Evolutionary conservation across 2,888 invertebrate species (phyloP).

Genomic region (Rhagonycha fulva): DNA sequence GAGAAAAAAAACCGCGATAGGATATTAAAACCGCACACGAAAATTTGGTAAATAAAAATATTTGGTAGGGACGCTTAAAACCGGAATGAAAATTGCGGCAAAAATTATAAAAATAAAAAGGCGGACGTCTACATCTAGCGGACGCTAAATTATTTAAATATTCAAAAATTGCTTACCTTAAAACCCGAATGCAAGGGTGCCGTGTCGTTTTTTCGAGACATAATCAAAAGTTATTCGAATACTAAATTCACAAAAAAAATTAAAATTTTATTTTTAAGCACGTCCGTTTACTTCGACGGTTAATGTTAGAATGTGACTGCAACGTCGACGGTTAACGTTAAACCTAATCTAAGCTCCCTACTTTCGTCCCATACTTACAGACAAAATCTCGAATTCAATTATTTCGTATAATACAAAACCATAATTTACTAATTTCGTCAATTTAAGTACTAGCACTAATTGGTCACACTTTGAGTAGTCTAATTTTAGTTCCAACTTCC

Average conservation of each 20-base stretch:
- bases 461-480: not conserved
- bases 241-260: constrained; percentile 13
- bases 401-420: not conserved
- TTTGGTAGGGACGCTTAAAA: not conserved
- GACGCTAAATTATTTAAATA: not conserved
- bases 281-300: constrained; percentile 15
- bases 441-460: not conserved
- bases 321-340: constrained; percentile 15
- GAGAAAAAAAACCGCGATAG: not conserved
- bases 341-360: constrained; percentile 10
- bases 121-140: constrained; percentile 1
- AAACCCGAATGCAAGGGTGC: constrained; percentile 43
- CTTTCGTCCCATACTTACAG: not conserved
- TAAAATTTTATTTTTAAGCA: constrained; percentile 10
- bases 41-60: not conserved
- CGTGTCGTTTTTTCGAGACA: constrained; percentile 43
- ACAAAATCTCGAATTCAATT: not conserved
- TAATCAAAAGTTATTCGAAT: constrained; percentile 29
- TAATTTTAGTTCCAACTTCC: not conserved
- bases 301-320: constrained; percentile 25
- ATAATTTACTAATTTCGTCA: not conserved
- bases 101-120: constrained; percentile 1
- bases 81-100: not conserved
- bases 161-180: constrained; percentile 41
- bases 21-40: not conserved